Base-by-base conservation (phyloP, 2,888 invertebrate species). In the Tromatobia lineatoria region DNA sequence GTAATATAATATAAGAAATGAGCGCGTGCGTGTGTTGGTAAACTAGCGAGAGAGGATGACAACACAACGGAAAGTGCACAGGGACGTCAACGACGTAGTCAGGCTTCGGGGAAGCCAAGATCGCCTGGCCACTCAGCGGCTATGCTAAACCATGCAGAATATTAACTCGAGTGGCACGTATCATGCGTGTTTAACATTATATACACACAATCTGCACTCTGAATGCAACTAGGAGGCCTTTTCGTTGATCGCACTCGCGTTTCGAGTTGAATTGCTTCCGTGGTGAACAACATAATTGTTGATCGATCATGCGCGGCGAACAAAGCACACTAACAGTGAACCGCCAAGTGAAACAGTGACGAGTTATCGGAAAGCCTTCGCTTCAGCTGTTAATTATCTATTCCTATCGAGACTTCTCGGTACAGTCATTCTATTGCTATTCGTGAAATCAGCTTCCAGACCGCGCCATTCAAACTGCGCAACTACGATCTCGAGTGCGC, bases 101-200 rank as follows among this genome's bases (percentile, higher is more conserved):
- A 34, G 79, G 71, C 79, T 85, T 82, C 82, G 57, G 76, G 73
- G 82, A 80, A 82, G 82, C 70, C 82, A 50, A 74, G 61, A 74
- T 74, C 59, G 73, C 47, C 73, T 45, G 59, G 47, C 20, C 50
- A 11, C 13, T 38, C 3, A n/a, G 20, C 20, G 20, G 18, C 42
- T 42, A 34, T 34, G 13, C 64, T 64, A 38, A 42, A 64, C 29
- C 11, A 11, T 10, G 20, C 42, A 42, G 42, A 64, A 64, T 64
- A 59, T 64, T 42, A 38, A 64, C 20, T 38, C 42, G 10, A 38
- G 42, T n/a, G 42, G 8, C 18, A 42, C 64, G 64, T 20, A 64
- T 73, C 66, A 69, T 74, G 38, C 59, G 38, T 59, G 67, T 25
- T n/a, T 47, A 13, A 59, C 18, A n/a, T 3, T 3, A 61, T 50